Evolutionary conservation across 2,888 invertebrate species (phyloP).

Genomic region (Drosophila colorata): DNA sequence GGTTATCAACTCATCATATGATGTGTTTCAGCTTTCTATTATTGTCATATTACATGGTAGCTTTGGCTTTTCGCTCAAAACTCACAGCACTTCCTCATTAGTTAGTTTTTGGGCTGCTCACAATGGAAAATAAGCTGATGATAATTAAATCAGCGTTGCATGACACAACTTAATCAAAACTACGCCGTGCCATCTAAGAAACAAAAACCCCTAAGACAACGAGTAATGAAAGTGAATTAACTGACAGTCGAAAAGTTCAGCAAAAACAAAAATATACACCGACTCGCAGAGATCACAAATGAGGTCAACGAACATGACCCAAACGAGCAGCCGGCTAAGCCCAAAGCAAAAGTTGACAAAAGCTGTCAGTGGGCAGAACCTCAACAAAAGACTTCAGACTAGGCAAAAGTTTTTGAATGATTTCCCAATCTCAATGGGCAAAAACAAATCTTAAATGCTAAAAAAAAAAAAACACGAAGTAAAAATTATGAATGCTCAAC

Average conservation of each 20-base stretch:
- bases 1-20: slow-evolving; percentile 12
- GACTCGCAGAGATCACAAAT: slow-evolving; percentile 32
- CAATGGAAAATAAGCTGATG: slow-evolving; percentile 62
- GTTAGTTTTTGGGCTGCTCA: slow-evolving; percentile 45
- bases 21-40: slow-evolving; percentile 55
- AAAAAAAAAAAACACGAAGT: background rate
- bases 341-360: slow-evolving; percentile 59
- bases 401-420: slow-evolving; percentile 53
- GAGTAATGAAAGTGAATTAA: slow-evolving; percentile 74
- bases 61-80: slow-evolving; percentile 55
- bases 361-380: slow-evolving; percentile 68
- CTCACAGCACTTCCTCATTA: slow-evolving; percentile 71
- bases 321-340: slow-evolving; percentile 29
- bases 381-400: slow-evolving; percentile 38
- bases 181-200: slow-evolving; percentile 54
- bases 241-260: slow-evolving; percentile 48
- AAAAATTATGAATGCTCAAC: background rate
- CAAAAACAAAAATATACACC: slow-evolving; percentile 28
- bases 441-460: slow-evolving; percentile 22
- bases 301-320: slow-evolving; percentile 72
- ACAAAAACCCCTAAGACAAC: slow-evolving; percentile 14
- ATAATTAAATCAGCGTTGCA: slow-evolving; percentile 79
- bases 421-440: slow-evolving; percentile 53
- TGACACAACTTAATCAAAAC: slow-evolving; percentile 81
- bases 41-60: slow-evolving; percentile 45